phyloP scores from a whole-genome alignment of 2,797 vertebrate genomes.

The Lemur catta region DNA sequence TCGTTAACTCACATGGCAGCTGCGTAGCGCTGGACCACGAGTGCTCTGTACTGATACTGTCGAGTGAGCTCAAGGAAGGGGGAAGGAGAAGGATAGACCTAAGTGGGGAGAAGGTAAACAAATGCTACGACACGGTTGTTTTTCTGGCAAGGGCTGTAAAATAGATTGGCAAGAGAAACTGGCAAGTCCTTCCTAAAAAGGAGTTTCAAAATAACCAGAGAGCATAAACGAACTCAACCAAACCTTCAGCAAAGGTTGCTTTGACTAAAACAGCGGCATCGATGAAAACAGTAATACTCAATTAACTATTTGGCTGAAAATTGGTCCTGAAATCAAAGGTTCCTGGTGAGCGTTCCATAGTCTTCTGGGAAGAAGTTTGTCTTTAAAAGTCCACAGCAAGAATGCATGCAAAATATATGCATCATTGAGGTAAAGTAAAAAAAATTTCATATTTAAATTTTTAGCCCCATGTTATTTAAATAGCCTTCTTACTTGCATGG shows the following conservation, averaged over 20 bases:
- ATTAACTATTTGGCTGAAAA: neutral
- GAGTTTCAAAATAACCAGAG: neutral
- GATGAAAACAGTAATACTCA: neutral
- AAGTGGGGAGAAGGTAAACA: neutral
- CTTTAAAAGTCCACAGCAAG: slow-evolving; percentile 36
- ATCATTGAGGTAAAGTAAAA: neutral
- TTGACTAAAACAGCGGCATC: neutral
- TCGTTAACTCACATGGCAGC: neutral
- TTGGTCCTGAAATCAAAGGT: neutral
- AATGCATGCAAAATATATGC: slow-evolving; percentile 8
- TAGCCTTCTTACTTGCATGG: neutral
- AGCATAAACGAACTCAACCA: neutral
- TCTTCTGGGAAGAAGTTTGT: slow-evolving; percentile 48
- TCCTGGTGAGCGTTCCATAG: slow-evolving; percentile 11
- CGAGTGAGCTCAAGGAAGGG: neutral
- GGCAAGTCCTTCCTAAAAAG: neutral
- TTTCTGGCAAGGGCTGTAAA: neutral
- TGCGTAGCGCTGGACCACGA: neutral
- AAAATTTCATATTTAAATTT: neutral
- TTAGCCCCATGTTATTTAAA: neutral
- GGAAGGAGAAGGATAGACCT: neutral
- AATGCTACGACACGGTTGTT: neutral
- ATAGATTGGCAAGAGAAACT: slow-evolving; percentile 7
- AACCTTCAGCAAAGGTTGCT: neutral
- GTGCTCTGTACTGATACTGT: neutral